A percentile compares a stretch with the other conserved stretches of the same genome.
phyloP scores from a whole-genome alignment of 37 sponge, comb jelly and placozoan genomes.

The Eunapius fragilis region DNA sequence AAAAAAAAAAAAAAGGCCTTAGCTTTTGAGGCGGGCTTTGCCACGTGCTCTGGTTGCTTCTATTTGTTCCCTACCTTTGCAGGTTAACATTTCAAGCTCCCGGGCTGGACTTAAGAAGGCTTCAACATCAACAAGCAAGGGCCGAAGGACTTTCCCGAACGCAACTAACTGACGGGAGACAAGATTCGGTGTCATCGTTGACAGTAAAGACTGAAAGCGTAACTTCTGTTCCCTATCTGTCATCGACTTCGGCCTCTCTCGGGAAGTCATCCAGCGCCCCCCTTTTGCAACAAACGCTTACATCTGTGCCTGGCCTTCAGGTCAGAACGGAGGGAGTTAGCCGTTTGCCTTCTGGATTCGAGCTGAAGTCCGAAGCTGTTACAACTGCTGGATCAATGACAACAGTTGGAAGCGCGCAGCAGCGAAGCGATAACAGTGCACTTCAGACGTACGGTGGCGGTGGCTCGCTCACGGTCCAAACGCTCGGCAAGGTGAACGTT shows the following conservation, averaged over 20 bases:
- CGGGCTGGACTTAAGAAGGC: background rate
- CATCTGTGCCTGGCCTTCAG: background rate
- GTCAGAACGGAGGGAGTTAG: background rate
- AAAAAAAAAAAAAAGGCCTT: background rate
- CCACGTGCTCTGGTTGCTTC: background rate
- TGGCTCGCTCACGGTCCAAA: conserved; percentile 25
- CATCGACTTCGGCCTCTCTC: background rate
- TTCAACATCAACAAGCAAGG: background rate
- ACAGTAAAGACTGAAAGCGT: conserved; percentile 46
- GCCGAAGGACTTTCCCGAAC: background rate
- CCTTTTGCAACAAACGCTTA: background rate
- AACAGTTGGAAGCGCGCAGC: conserved; percentile 9
- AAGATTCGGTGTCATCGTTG: conserved; percentile 6
- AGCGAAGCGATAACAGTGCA: background rate
- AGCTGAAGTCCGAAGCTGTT: conserved; percentile 43
- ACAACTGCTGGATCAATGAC: conserved; percentile 8
- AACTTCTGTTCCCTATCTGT: conserved; percentile 8
- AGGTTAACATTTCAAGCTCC: background rate
- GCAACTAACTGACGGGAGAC: background rate
- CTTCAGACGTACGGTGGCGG: background rate
- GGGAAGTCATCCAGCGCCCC: background rate
- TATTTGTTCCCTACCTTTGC: background rate
- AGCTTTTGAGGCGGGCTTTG: background rate
- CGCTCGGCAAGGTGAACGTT: conserved; percentile 27
- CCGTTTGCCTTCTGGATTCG: background rate